Evolutionary conservation across 2,113 vertebrate genomes (phyloP).

Genomic region (Rhinoptilus africanus): DNA sequence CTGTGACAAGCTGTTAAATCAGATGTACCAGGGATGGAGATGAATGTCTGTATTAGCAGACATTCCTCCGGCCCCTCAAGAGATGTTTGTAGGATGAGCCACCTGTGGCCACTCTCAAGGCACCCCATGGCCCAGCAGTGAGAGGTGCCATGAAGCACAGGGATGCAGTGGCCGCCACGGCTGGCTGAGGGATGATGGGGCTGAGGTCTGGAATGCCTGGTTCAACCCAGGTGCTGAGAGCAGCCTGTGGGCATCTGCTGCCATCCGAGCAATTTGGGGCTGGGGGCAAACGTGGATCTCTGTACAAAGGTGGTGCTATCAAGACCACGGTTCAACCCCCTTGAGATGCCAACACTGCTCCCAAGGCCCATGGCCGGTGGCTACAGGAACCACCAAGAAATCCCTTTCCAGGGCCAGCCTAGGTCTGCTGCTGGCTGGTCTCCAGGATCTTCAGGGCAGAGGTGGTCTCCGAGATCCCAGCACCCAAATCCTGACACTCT

Average conservation of each 20-base stretch:
- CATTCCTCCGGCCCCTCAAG: background rate
- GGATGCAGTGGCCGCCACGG: fast-evolving
- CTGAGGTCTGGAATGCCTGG: background rate
- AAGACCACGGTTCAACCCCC: background rate
- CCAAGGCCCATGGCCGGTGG: background rate
- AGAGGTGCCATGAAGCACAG: background rate
- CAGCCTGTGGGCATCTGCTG: background rate
- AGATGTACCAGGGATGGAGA: background rate
- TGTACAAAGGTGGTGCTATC: background rate
- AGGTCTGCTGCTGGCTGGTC: background rate
- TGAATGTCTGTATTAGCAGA: background rate
- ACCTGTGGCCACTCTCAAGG: background rate
- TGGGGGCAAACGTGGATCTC: background rate
- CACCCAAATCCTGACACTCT: background rate
- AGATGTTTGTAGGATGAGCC: background rate
- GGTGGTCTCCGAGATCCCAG: background rate
- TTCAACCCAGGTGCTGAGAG: background rate
- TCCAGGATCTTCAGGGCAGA: background rate
- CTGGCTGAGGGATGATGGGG: background rate
- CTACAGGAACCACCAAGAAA: background rate
- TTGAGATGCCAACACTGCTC: background rate
- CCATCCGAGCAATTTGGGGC: background rate
- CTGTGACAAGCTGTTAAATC: constrained; percentile 21
- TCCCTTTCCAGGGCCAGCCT: background rate
- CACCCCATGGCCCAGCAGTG: background rate